Base-by-base conservation (phyloP, 2,113 vertebrate species). In the Rostratula benghalensis region DNA sequence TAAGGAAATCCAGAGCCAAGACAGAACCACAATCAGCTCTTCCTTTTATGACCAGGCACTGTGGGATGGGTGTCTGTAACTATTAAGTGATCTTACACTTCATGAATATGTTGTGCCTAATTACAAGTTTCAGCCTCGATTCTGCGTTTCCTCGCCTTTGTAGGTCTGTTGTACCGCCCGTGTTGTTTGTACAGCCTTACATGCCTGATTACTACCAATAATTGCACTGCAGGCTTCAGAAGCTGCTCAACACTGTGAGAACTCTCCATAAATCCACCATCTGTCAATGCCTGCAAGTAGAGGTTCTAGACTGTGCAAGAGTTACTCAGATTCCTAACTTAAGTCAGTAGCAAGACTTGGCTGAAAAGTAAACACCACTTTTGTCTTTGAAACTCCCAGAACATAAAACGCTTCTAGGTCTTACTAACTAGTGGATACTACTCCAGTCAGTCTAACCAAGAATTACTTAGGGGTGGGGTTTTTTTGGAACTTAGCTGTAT, bases 231-330 rank as follows among this genome's bases (percentile, higher is more conserved):
- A 95, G 95, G 89, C 94, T 93, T 94, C 95, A 74, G 86, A 96
- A 97, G 70, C 94, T 95, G 94, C 94, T 94, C 74, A 97, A 94
- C 97, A 98, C 97, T 97, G 97, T 98, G 97, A 98, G 93, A 97
- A 97, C 96, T 91, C 87, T 94, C 68, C 89, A 21, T 78, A 81
- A 86, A 64, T 48, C 18, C 41, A 80, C 77, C 82, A 95, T 51
- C 82, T 63, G 28, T 53, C 67, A 45, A 71, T 59, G 93, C 84
- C 92, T 94, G 89, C 90, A 64, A 74, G 60, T 60, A 92, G 92
- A 90, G 64, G 46, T 43, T 92, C 68, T 87, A 89, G 70, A 28
- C 31, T 71, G 77, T 89, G 63, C 60, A 81, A 83, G 74, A 75
- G 33, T 86, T 83, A 74, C 56, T 88, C 1, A 1, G 51, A 73